phyloP scores from a whole-genome alignment of 2,113 vertebrate genomes.

The Eudyptes chrysolophus region DNA sequence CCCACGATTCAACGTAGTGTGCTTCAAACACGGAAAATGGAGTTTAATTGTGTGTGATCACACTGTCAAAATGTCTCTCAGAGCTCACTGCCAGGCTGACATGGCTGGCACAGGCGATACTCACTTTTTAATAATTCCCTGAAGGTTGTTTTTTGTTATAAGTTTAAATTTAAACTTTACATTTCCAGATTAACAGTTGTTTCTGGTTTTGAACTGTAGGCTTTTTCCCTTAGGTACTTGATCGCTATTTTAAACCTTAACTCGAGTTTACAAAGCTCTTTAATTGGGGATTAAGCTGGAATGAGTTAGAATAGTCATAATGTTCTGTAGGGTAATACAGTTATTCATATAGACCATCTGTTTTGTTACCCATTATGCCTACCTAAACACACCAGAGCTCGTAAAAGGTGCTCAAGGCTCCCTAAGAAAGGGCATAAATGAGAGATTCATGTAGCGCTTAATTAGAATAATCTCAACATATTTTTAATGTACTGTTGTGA shows the following conservation, averaged over 20 bases:
- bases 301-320: neutral
- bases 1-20: neutral
- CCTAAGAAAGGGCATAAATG: neutral
- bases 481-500: neutral
- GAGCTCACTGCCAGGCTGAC: neutral
- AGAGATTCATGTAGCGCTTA: neutral
- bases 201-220: neutral
- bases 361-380: neutral
- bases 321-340: neutral
- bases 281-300: neutral
- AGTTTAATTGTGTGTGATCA: neutral
- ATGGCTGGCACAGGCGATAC: rapidly evolving
- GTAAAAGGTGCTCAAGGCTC: neutral
- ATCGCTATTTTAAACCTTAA: neutral
- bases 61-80: neutral
- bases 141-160: rapidly evolving
- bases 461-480: neutral
- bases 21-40: neutral
- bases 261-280: neutral
- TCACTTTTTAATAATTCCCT: neutral
- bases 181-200: neutral
- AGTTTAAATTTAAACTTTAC: neutral
- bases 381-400: neutral
- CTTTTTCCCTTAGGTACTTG: neutral
- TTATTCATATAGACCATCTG: neutral